Percentiles rank a stretch among this genome's conserved stretches.
Conservation (phyloP, 2,888 invertebrate genomes). For the Nemurella pictetii region DNA sequence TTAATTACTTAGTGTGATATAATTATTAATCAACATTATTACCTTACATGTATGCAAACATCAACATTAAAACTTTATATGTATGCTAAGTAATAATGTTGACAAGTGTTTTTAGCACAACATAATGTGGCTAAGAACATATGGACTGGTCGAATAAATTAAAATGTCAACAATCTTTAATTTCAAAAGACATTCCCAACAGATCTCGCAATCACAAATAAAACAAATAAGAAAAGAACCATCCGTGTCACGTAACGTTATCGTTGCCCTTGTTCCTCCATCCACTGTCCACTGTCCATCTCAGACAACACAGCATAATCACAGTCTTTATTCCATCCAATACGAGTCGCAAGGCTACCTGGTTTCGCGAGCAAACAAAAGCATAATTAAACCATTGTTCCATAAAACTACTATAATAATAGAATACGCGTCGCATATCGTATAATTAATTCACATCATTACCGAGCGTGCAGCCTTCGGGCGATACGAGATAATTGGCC, state of each 20-base stretch:
- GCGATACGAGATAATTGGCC: not conserved
- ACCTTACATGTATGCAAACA: too few species aligned
- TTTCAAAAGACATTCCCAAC: not conserved
- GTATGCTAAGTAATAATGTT: too few species aligned
- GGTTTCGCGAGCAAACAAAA: not conserved
- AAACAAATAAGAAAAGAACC: not conserved
- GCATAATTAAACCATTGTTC: not conserved
- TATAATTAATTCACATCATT: not conserved
- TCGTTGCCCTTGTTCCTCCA: not conserved
- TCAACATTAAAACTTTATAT: too few species aligned
- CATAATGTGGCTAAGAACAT: too few species aligned
- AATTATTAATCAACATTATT: too few species aligned
- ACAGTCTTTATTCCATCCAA: not conserved
- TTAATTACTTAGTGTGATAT: too few species aligned
- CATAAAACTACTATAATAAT: not conserved
- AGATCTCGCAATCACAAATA: not conserved
- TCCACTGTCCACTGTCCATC: not conserved
- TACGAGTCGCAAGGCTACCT: not conserved
- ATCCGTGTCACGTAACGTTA: not conserved
- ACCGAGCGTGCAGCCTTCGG: not conserved
- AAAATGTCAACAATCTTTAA: not conserved
- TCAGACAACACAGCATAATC: not conserved
- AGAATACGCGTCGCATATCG: not conserved
- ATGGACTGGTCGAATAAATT: too few species aligned
- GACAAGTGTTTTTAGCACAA: too few species aligned